Percentiles rank a stretch among this genome's conserved stretches.
Conservation (phyloP, 1,140 invertebrate species). For the Cydia strobilella region DNA sequence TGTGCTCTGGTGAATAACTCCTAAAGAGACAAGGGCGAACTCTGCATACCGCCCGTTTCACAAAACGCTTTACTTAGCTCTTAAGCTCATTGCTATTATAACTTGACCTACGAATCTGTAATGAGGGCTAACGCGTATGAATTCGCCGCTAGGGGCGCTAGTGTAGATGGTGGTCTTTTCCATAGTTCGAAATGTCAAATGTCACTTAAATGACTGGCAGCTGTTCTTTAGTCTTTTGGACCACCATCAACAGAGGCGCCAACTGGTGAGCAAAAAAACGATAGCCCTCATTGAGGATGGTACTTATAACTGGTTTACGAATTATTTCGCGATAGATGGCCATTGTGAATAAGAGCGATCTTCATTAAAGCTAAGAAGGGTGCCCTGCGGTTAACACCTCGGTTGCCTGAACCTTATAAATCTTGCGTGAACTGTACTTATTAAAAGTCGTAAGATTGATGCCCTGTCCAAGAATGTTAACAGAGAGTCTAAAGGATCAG, state of each 20-base stretch:
- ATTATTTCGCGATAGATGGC: not conserved
- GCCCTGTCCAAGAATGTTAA: not conserved
- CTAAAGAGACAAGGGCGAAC: not conserved
- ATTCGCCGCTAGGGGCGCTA: too few species aligned
- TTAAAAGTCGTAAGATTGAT: not conserved
- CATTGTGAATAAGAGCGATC: constrained; percentile 37
- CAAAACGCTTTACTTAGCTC: not conserved
- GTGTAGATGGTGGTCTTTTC: too few species aligned
- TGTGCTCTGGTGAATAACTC: not conserved
- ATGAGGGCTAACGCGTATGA: too few species aligned
- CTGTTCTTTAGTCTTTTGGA: too few species aligned
- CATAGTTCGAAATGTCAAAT: too few species aligned
- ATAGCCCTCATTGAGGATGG: too few species aligned
- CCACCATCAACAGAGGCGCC: too few species aligned
- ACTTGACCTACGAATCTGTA: not conserved
- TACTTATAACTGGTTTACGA: too few species aligned
- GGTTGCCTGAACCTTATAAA: not conserved
- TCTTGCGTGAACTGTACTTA: constrained; percentile 1
- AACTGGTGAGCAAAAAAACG: too few species aligned
- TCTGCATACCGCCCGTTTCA: not conserved
- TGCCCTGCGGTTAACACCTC: constrained; percentile 33
- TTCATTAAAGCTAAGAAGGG: constrained; percentile 43
- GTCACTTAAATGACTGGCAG: too few species aligned
- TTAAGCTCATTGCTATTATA: not conserved
- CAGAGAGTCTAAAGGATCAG: not conserved